phyloP scores from a whole-genome alignment of 2,113 vertebrate species.

The Ceuthmochares aereus region DNA sequence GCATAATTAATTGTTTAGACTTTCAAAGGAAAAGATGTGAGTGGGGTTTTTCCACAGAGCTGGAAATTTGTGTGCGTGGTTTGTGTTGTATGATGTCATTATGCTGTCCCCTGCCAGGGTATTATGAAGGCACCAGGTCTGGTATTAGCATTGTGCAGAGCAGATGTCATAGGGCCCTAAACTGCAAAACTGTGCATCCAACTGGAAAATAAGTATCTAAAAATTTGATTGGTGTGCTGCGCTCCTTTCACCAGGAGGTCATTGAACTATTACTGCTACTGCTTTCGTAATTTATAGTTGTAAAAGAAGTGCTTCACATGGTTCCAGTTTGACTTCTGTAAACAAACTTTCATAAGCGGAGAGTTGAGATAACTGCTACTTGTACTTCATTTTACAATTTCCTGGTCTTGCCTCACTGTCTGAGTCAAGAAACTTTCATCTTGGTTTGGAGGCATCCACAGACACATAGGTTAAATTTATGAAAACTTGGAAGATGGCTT shows the following conservation, averaged over 20 bases:
- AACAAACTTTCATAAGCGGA: not conserved
- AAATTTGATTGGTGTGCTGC: not conserved
- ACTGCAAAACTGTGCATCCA: fast-evolving
- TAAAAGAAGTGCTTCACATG: not conserved
- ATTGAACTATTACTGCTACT: not conserved
- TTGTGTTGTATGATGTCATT: not conserved
- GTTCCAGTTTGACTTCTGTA: not conserved
- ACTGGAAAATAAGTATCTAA: fast-evolving
- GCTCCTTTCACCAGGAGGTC: not conserved
- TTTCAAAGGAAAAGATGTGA: not conserved
- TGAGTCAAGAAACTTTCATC: not conserved
- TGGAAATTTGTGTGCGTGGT: too few species aligned
- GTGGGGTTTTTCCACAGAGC: not conserved
- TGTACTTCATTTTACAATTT: not conserved
- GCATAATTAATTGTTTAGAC: not conserved
- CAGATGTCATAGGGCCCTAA: not conserved
- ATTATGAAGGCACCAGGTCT: fast-evolving
- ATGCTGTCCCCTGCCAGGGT: not conserved
- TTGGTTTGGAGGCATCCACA: not conserved
- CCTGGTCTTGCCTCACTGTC: not conserved
- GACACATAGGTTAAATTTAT: fast-evolving
- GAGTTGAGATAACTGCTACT: not conserved
- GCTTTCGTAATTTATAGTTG: not conserved
- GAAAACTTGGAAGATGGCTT: not conserved
- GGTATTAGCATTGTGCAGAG: not conserved